These are phyloP conservation scores for Stenolophus ochropezus DNA, from an alignment of 2,888 invertebrate species.

Conservation along the genomic window DNA sequence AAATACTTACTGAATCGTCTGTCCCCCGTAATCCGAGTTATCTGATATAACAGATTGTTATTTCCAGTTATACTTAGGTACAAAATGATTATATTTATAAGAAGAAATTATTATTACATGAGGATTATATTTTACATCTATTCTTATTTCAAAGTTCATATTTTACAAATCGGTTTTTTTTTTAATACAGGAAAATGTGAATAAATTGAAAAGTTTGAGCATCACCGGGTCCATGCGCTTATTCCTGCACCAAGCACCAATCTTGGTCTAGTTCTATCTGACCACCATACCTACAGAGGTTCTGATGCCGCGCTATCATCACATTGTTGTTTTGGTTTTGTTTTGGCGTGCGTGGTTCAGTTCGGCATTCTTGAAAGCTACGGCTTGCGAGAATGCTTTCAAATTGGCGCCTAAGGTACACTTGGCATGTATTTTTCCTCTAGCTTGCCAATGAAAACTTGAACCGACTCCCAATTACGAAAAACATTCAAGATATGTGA, in stretches of 20 bases:
- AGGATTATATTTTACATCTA: no score
- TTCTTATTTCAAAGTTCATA: no score
- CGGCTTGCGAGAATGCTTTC: constrained; percentile 1
- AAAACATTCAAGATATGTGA: neutral
- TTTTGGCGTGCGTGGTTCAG: constrained; percentile 12
- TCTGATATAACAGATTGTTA: no score
- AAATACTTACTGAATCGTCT: no score
- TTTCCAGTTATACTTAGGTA: no score
- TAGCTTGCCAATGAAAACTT: neutral
- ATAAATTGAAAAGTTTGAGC: neutral
- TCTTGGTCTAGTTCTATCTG: constrained; percentile 27
- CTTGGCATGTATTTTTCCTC: neutral
- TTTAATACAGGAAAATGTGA: no score
- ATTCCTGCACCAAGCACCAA: neutral
- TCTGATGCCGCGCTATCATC: constrained; percentile 22
- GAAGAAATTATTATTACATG: no score
- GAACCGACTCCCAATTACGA: neutral
- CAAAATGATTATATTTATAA: no score
- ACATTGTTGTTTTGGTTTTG: constrained; percentile 17
- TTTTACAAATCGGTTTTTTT: no score
- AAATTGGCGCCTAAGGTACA: constrained; percentile 42
- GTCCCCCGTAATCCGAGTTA: no score
- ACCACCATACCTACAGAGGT: neutral
- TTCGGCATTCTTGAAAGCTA: constrained; percentile 19
- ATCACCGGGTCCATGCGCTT: neutral